Evolutionary conservation across 2,113 vertebrate species (phyloP).

Genomic region (Chroicocephalus ridibundus): DNA sequence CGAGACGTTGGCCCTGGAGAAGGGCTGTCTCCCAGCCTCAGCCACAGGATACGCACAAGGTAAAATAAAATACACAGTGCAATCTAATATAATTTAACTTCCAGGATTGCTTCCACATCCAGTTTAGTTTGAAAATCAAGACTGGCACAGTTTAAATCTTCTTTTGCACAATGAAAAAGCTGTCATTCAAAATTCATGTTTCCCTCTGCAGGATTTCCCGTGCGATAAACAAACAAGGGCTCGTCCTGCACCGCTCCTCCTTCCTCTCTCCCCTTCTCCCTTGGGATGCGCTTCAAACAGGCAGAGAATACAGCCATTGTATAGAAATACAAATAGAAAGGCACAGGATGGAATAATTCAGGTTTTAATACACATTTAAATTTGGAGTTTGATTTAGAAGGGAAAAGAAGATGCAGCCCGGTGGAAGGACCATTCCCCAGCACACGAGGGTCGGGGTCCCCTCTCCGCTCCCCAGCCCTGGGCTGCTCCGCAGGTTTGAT

Average conservation of each 20-base stretch:
- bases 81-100: background rate
- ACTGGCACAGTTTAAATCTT: background rate
- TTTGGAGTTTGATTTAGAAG: background rate
- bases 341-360: background rate
- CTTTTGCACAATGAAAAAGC: background rate
- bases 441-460: fast-evolving
- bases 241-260: fast-evolving
- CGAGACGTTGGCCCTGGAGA: background rate
- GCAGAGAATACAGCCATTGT: background rate
- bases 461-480: background rate
- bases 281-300: background rate
- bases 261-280: background rate
- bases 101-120: background rate
- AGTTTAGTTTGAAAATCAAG: conserved; percentile 9
- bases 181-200: background rate
- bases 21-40: background rate
- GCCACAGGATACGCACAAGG: background rate
- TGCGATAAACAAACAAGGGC: background rate
- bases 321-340: background rate
- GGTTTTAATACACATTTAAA: background rate
- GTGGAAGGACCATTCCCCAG: background rate
- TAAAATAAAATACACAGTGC: background rate
- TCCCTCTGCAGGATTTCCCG: conserved; percentile 9
- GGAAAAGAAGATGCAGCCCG: background rate
- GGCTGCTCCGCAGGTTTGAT: background rate